Conservation (phyloP, 64 coral and sea anemone species). For the Montipora foliosa region DNA sequence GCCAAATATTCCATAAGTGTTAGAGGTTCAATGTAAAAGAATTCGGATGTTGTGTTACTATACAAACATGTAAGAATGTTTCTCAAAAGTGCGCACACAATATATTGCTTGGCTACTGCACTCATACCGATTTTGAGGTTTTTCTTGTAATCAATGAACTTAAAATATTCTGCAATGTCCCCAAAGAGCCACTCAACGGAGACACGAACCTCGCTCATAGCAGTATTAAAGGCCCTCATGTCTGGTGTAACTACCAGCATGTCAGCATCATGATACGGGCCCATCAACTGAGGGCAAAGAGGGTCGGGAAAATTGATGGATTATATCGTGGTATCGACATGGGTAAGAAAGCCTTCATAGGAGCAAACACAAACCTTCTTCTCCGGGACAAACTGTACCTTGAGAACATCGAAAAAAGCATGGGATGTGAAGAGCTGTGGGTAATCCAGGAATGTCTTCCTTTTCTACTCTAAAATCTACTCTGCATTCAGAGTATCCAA, state of each 20-base stretch:
- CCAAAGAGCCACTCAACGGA: conserved; percentile 55
- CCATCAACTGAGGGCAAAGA: neutral
- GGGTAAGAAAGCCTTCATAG: too few species aligned
- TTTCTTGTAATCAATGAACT: conserved; percentile 39
- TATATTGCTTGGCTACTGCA: conserved; percentile 27
- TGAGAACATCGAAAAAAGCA: too few species aligned
- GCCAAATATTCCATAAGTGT: conserved; percentile 6
- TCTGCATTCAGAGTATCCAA: too few species aligned
- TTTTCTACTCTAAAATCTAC: too few species aligned
- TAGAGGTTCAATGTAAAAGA: neutral
- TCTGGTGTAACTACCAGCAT: neutral
- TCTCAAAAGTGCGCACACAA: neutral
- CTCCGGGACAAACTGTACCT: too few species aligned
- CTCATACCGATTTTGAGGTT: conserved; percentile 40
- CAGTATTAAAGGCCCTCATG: conserved; percentile 3
- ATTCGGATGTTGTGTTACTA: neutral
- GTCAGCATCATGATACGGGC: neutral
- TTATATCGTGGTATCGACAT: too few species aligned
- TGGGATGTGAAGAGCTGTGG: too few species aligned
- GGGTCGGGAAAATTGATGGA: neutral
- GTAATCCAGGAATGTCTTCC: too few species aligned
- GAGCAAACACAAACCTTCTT: too few species aligned
- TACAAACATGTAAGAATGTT: neutral
- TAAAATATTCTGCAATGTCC: conserved; percentile 33
- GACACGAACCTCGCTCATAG: conserved; percentile 25